phyloP scores from a whole-genome alignment of 2,113 vertebrate genomes.

The Seriola aureovittata region DNA sequence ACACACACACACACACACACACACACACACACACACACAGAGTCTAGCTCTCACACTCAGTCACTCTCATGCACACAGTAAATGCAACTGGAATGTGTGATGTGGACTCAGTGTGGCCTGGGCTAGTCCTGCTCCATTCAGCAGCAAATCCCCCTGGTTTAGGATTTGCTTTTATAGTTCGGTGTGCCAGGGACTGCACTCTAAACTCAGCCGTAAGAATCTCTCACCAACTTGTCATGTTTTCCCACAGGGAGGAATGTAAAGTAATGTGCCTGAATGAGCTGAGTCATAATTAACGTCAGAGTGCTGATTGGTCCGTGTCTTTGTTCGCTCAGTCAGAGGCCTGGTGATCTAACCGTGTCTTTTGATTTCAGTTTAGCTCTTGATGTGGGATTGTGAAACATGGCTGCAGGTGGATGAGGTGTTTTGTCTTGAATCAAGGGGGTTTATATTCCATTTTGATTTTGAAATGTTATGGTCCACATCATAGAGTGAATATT shows the following conservation, averaged over 20 bases:
- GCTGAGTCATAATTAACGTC: constrained; percentile 74
- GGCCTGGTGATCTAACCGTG: constrained; percentile 23
- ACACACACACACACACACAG: not conserved
- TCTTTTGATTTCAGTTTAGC: constrained; percentile 20
- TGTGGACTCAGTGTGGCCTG: constrained; percentile 53
- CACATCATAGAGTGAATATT: not conserved
- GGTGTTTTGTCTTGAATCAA: constrained; percentile 20
- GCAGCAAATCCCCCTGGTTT: constrained; percentile 69
- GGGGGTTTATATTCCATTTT: constrained; percentile 14
- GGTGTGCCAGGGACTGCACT: constrained; percentile 40
- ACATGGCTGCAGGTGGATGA: constrained; percentile 35
- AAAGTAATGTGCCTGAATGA: constrained; percentile 54
- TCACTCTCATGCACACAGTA: constrained; percentile 55
- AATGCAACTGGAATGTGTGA: constrained; percentile 74
- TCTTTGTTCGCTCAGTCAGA: constrained; percentile 36
- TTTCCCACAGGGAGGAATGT: constrained; percentile 65
- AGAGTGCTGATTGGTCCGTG: constrained; percentile 17
- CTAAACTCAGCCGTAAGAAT: constrained; percentile 64
- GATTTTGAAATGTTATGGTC: constrained; percentile 47
- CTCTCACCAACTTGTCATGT: constrained; percentile 67
- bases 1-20: constrained; percentile 41
- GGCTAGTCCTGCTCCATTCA: constrained; percentile 72
- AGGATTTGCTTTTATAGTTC: constrained; percentile 69
- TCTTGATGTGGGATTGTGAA: constrained; percentile 58
- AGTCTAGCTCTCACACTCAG: constrained; percentile 33